These are phyloP conservation scores for Sorex maritimensis DNA, from an alignment of 2,797 vertebrate species.

Conservation along the genomic window DNA sequence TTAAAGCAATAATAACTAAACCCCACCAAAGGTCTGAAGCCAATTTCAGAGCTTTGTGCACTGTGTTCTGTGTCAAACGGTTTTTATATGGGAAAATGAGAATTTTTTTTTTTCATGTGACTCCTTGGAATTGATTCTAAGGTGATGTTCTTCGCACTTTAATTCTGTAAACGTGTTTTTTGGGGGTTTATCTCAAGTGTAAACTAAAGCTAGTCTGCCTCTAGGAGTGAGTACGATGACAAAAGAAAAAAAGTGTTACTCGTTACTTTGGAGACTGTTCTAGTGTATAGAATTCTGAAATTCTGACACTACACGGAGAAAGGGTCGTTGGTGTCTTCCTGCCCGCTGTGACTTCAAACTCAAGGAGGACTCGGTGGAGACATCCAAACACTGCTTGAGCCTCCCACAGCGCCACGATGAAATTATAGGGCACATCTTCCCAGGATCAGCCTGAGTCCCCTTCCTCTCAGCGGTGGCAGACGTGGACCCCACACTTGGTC, in stretches of 20 bases:
- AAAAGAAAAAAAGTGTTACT: not conserved
- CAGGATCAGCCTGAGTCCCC: not conserved
- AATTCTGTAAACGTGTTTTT: conserved; percentile 44
- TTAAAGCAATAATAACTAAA: not conserved
- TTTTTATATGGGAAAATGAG: conserved; percentile 54
- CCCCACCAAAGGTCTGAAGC: conserved; percentile 58
- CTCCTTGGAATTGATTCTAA: conserved; percentile 77
- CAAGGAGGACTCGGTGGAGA: conserved; percentile 16
- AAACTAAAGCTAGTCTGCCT: conserved; percentile 61
- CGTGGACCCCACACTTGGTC: not conserved
- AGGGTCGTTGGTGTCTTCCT: conserved; percentile 16
- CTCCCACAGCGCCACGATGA: not conserved
- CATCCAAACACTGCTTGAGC: not conserved
- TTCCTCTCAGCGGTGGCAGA: conserved; percentile 14
- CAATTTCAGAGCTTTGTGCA: conserved; percentile 62
- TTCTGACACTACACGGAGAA: conserved; percentile 13
- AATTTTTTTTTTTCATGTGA: conserved; percentile 60
- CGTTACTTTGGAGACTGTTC: conserved; percentile 48
- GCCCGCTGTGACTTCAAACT: conserved; percentile 26
- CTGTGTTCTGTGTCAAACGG: conserved; percentile 68
- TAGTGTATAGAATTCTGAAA: conserved; percentile 28
- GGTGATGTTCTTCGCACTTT: conserved; percentile 83
- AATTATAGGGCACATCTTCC: not conserved
- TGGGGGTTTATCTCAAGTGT: not conserved
- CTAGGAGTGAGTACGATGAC: conserved; percentile 57